phyloP scores from a whole-genome alignment of 2,888 invertebrate species.

The Calliopum simillimum region DNA sequence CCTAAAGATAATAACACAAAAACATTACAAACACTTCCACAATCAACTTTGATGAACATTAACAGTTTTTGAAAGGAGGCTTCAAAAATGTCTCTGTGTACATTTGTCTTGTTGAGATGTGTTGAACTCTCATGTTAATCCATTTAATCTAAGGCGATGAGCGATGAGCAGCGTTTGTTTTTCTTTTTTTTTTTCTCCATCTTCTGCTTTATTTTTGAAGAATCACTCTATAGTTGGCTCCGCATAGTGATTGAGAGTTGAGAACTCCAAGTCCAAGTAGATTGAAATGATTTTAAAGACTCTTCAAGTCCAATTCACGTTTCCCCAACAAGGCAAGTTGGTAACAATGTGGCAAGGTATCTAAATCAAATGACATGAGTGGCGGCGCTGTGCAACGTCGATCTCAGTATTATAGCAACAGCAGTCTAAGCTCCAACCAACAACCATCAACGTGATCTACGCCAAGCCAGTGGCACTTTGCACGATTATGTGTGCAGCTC shows the following conservation, averaged over 20 bases:
- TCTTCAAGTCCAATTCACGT: constrained; percentile 21
- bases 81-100: no score
- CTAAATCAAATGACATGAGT: constrained; percentile 28
- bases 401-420: neutral
- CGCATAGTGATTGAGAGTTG: constrained; percentile 7
- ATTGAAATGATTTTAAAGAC: constrained; percentile 22
- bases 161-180: no score
- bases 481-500: neutral
- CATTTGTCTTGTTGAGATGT: constrained; percentile 13
- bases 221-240: constrained; percentile 20
- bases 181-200: no score
- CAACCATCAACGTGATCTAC: neutral
- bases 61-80: no score
- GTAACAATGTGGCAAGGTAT: constrained; percentile 15
- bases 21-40: no score
- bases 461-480: neutral
- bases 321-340: constrained; percentile 6
- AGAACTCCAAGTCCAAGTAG: constrained; percentile 8
- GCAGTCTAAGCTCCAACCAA: no score
- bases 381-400: constrained; percentile 21
- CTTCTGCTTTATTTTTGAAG: neutral
- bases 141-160: constrained; percentile 1
- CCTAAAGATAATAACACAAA: no score
- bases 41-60: no score
- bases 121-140: constrained; percentile 22